Evolutionary conservation across 2,797 vertebrate genomes (phyloP), one percentile per base, ranked within the genome.

Genomic region (Pangasius djambal): DNA sequence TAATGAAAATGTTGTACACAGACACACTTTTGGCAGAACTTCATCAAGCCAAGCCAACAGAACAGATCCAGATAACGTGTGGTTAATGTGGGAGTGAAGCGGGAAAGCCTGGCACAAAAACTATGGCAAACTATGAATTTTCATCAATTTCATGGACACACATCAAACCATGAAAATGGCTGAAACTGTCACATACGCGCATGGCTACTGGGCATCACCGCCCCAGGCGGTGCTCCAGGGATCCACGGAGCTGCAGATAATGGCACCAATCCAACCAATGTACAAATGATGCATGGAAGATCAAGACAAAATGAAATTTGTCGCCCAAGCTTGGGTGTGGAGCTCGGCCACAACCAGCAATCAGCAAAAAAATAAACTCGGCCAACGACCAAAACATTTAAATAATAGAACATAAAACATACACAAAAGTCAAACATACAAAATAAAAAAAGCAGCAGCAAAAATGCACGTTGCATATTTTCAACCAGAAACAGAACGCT

Each of bases 1-100:
- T 90, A 87, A 91, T 89, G 90, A 92, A 93, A 91, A 90, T n/a
- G 79, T 86, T 85, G 74, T 86, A 79, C 79, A 88, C 79, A 87
- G 86, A 90, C 90, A 86, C 87, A 87, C 77, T 89, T 92, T 85
- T 90, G 87, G 90, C 88, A 87, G 74, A 63, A 74, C 82, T 90
- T 89, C 72, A 87, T 87, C 82, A 81, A 88, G 83, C 55, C 77
- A 59, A 72, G 88, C 85, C 85, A 84, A 77, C 40, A 34, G 79
- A 61, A 85, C 31, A 9, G 65, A 65, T 89, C 86, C 82, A 88
- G 72, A 74, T 85, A 90, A 83, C 57, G 85, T 89, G 85, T 87
- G 70, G 88, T 55, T 89, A 77, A 34, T 63, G 85, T 61, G 69
- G 69, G 85, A 61, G 57, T 57, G 69, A 69, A 28, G 6, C 48